Evolutionary conservation across 2,888 invertebrate species (phyloP), one percentile per base, ranked within the genome.

Genomic region (Ceraclea dissimilis): DNA sequence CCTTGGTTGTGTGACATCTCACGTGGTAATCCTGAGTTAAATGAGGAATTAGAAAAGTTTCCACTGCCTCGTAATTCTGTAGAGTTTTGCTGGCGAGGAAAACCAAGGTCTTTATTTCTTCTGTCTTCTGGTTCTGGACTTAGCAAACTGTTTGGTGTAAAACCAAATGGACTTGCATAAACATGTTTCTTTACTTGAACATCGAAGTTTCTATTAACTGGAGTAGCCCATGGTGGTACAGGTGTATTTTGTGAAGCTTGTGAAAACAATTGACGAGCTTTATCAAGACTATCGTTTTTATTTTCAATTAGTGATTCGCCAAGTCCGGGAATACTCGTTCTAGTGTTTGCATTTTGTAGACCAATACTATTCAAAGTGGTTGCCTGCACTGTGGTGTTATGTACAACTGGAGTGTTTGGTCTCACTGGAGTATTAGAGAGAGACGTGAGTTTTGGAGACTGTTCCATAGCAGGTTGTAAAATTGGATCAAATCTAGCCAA

Each of bases 401-500:
- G 2, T 4, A 5, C 43, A 8, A 43, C 43, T 5, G 43, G 17
- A 8, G 43, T 43, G 5, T 13, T 43, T 8, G n/a, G 5, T 43
- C 17, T 17, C 43, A 43, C 2, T 5, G 43, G 43, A 43, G 43
- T 16, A 8, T 13, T 43, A 43, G 43, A 17, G 13, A 5, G 26
- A 26, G 5, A 6, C 10, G 26, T 6, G 4, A 10, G 26, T 6
- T 6, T 26, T 26, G 26, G 10, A 6, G 26, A 26, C 26, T 4
- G 10, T 26, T 26, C 26, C 10, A 10, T 6, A 10, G 26, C 10
- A 26, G 26, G 26, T 26, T 26, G 46, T 20, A 46, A 46, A 10
- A 71, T 67, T 52, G 76, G 67, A 63, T 75, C 72, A 60, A 77
- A 77, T 57, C 77, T 68, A 68, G 76, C 75, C 58, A 71, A 73